Base-by-base conservation (phyloP, 2,113 vertebrate genomes). In the Diglossa brunneiventris region DNA sequence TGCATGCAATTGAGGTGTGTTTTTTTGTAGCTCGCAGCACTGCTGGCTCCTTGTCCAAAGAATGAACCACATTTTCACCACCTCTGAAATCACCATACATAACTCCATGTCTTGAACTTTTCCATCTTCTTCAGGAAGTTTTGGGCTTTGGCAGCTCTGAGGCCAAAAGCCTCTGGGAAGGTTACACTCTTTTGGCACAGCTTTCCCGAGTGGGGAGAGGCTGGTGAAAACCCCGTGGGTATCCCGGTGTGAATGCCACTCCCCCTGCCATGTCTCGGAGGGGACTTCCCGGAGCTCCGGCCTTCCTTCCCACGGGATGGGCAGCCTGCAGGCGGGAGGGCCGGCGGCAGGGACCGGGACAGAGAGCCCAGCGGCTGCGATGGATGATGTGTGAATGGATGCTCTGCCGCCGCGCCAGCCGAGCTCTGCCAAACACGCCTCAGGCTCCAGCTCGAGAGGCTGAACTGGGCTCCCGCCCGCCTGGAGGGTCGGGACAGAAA, bases 1-100 rank as follows among this genome's bases (percentile, higher is more conserved):
- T 5, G 1, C 22, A 31, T 6, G 18, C 14, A 68, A 22, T 1
- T 24, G 10, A 17, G 16, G 5, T 2, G 1, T 69, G 27, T 6
- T 53, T 83, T 83, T 91, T 80, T 69, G 22, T 14, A 44, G 19
- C 22, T 37, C 6, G 3, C 3, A 4, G 6, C 24, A 13, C 41
- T 73, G 21, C 68, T 77, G 42, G 3, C 11, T 87, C 9, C 28
- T 49, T 33, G 21, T 39, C 19, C 15, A 15, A 66, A 50, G 8
- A 50, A 20, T 10, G 12, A 87, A 10, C 27, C 1, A 1, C 35
- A 2, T 2, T 24, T 15, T 52, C 9, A 11, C 12, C 6, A 2
- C 4, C 10, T 58, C n/a, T 13, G 4, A 37, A 64, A 37, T 37
- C 62, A 68, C 8, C 2, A 2, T 12, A 11, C 1, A 0, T 12